Evolutionary conservation across 2,888 invertebrate genomes (phyloP).

Genomic region (Latrodectus hesperus): DNA sequence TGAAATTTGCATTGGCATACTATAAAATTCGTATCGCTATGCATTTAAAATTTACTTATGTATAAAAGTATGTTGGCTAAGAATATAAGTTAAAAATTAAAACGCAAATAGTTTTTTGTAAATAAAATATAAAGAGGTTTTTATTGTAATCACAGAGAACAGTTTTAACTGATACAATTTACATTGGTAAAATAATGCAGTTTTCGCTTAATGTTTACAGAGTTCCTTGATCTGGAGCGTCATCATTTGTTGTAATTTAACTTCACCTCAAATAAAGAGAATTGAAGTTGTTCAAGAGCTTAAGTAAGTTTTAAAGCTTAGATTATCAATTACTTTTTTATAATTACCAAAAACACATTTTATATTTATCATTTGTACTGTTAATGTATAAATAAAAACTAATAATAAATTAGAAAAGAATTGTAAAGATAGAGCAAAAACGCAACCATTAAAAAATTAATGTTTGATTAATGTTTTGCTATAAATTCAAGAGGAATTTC

Average conservation of each 20-base stretch:
- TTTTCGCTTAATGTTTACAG: slow-evolving; percentile 14
- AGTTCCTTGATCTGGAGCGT: slow-evolving; percentile 54
- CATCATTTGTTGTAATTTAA: slow-evolving; percentile 62
- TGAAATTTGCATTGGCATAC: too few relatives aligned
- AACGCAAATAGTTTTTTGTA: not conserved
- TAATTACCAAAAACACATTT: too few relatives aligned
- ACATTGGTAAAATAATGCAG: not conserved
- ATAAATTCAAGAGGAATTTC: too few relatives aligned
- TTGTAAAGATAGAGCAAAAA: too few relatives aligned
- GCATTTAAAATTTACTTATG: too few relatives aligned
- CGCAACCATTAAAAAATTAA: too few relatives aligned
- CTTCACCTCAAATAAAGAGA: slow-evolving; percentile 64
- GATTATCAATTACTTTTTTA: too few relatives aligned
- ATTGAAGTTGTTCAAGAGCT: slow-evolving; percentile 66
- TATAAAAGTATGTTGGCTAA: too few relatives aligned
- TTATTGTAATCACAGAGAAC: not conserved
- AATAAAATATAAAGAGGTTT: not conserved
- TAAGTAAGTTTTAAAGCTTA: slow-evolving; percentile 42
- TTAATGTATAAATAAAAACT: not conserved
- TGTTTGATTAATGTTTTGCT: not conserved
- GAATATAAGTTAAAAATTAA: not conserved
- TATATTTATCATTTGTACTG: not conserved
- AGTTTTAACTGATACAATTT: not conserved
- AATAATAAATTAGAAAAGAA: not conserved
- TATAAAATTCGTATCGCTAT: too few relatives aligned